Base-by-base conservation (phyloP, 2,888 invertebrate species). In the Dilophus febrilis region DNA sequence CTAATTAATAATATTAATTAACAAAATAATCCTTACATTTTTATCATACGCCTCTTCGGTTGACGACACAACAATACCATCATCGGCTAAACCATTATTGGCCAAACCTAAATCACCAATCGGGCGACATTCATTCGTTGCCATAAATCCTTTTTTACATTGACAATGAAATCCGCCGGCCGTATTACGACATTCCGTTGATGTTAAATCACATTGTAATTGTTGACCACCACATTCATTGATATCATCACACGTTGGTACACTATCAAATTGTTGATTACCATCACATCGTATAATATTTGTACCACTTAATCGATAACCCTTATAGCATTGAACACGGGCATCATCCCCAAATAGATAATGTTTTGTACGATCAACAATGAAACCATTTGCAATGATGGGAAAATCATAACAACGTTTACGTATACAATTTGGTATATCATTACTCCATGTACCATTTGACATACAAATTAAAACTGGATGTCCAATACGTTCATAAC, bases 401-500 rank as follows among this genome's bases (percentile, higher is more conserved):
- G 88, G 88, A 53, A 84, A 76, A 65, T 68, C 57, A 37, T 52
- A 53, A 45, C 63, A 63, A 11, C 57, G 57, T 42, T 63, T 63
- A 65, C 87, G 74, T 28, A 84, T 73, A 59, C 91, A 91, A 5
- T 77, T 75, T 2, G 91, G 91, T 4, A 90, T 86, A 48, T 83
- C 77, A 43, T 86, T 87, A 43, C 90, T 90, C 91, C 91, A 92
- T 10, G 90, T 88, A 38, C 91, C 91, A 54, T 91, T 90, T 54
- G 88, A 90, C 87, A 90, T 90, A 58, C 91, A 92, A 29, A 88
- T 72, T 32, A 91, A 72, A 4, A 90, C 90, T 13, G 91, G 91
- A 54, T 84, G 81, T 26, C 91, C 91, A 48, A 74, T 77, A 48
- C 91, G 71, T 40, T 85, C 77, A 54, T 88, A 91, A 3, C 91